Conservation (phyloP, 2,113 vertebrate genomes). For the Nesoenas mayeri region DNA sequence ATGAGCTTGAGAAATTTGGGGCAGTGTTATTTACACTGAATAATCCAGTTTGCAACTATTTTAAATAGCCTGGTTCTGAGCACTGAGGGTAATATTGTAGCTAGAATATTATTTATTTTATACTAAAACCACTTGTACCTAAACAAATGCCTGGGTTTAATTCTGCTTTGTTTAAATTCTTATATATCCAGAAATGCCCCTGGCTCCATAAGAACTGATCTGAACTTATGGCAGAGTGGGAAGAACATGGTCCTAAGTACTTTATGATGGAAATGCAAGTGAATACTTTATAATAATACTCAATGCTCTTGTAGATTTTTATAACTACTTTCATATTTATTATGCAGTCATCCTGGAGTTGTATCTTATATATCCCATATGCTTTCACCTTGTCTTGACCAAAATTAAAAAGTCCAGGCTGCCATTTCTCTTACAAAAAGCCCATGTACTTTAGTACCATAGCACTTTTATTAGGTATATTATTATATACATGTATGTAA, state of each 20-base stretch:
- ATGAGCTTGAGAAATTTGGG: background rate
- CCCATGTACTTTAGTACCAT: background rate
- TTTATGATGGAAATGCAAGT: background rate
- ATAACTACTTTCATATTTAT: background rate
- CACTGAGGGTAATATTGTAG: background rate
- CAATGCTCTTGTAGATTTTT: background rate
- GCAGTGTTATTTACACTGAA: background rate
- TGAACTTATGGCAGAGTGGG: background rate
- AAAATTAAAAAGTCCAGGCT: background rate
- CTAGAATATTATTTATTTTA: background rate
- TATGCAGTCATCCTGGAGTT: background rate
- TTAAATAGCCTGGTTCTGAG: background rate
- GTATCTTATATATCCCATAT: background rate
- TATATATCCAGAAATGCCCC: background rate
- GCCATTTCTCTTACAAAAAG: background rate
- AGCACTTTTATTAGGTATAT: background rate
- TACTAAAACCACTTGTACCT: background rate
- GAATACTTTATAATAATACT: background rate
- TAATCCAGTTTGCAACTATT: background rate
- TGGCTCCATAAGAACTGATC: background rate
- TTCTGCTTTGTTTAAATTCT: background rate
- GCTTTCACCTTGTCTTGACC: background rate
- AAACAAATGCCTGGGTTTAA: background rate
- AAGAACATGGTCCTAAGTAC: background rate
- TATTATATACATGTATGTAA: background rate